Evolutionary conservation across 2,888 invertebrate genomes (phyloP).

Genomic region (Eristalis pertinax): DNA sequence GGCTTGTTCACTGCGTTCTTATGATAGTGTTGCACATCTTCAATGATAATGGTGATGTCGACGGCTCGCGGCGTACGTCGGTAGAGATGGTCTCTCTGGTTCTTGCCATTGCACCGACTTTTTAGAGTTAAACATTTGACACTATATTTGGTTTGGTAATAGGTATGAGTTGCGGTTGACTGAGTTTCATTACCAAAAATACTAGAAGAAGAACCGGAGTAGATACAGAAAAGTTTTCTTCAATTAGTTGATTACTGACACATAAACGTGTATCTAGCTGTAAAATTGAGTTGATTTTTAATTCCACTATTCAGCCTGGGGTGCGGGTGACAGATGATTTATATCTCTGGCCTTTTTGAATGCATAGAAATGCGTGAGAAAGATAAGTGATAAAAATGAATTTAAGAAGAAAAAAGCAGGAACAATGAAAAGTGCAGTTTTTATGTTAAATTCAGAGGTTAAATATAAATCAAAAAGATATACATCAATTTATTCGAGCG

Average conservation of each 20-base stretch:
- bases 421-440: conserved; percentile 19
- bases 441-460: background rate
- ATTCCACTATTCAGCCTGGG: background rate
- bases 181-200: conserved; percentile 12
- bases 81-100: conserved; percentile 23
- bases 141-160: conserved; percentile 43
- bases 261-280: background rate
- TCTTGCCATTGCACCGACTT: conserved; percentile 40
- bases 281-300: background rate
- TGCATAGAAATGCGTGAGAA: conserved; percentile 9
- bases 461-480: background rate
- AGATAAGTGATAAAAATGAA: background rate
- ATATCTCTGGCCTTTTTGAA: background rate
- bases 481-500: background rate
- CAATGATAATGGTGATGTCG: conserved; percentile 31
- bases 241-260: conserved; percentile 12
- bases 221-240: conserved; percentile 14
- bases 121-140: conserved; percentile 37
- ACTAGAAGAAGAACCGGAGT: conserved; percentile 14
- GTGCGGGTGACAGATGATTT: conserved; percentile 5
- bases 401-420: background rate
- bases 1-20: background rate
- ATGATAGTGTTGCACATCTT: conserved; percentile 39
- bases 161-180: conserved; percentile 42
- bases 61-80: conserved; percentile 16